Conservation (phyloP, 1,140 invertebrate species). For the Eriocheir sinensis region DNA sequence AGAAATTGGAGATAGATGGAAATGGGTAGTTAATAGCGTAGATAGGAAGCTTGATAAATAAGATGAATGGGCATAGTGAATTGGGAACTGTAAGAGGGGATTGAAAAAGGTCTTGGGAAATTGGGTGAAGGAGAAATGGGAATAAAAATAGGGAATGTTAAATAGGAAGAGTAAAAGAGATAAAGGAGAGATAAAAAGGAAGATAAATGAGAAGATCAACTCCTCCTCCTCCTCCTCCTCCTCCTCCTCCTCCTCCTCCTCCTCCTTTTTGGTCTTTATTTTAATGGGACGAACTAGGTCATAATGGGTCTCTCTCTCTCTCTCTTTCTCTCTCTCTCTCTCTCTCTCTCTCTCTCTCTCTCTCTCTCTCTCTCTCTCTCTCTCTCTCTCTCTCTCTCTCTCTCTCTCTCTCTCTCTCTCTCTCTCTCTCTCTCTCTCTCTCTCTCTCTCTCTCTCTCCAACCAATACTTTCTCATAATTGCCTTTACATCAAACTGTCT, state of each 20-base stretch:
- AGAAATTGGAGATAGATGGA: no score
- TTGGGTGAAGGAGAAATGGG: background rate
- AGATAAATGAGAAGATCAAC: background rate
- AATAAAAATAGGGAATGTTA: background rate
- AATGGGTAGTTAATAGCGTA: no score
- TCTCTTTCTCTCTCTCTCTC: constrained; percentile 44
- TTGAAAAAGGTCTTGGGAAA: no score
- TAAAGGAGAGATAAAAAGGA: no score
- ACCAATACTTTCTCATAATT: background rate
- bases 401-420: background rate
- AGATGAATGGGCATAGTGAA: no score
- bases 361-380: no score
- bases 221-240: background rate
- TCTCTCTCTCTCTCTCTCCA: no score
- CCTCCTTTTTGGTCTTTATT: background rate
- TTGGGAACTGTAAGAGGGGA: no score
- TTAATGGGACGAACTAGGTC: background rate
- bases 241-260: background rate
- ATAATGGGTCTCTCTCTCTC: background rate
- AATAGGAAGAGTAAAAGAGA: background rate
- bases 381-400: background rate
- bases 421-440: no score
- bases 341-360: background rate
- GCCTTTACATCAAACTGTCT: background rate
- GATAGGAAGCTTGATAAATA: no score